These are phyloP conservation scores for Caenorhabditis sp. DNA, from an alignment of 2,888 invertebrate species.

Conservation along the genomic window DNA sequence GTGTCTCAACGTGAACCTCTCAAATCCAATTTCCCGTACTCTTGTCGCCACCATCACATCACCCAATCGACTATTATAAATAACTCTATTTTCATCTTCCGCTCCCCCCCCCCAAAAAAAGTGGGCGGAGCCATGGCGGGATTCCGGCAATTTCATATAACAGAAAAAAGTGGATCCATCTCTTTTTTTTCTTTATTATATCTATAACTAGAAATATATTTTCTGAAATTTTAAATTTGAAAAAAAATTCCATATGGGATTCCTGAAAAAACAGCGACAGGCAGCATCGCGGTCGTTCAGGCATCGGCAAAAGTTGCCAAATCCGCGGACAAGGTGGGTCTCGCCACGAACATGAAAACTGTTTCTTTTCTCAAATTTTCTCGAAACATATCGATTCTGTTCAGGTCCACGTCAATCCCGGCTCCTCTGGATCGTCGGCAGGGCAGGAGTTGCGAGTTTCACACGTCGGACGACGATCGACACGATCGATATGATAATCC, in stretches of 20 bases:
- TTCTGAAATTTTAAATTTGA: too few species aligned
- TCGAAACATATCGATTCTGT: too few species aligned
- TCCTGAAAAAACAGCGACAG: constrained; percentile 18
- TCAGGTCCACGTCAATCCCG: constrained; percentile 67
- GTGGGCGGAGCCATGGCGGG: constrained; percentile 5
- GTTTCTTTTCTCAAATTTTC: not conserved
- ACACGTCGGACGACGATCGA: constrained; percentile 66
- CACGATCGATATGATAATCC: constrained; percentile 74
- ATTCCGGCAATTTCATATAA: too few species aligned
- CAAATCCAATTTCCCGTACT: constrained; percentile 4
- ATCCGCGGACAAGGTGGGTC: constrained; percentile 1
- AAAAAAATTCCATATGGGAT: too few species aligned
- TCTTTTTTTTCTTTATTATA: too few species aligned
- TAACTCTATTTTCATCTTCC: constrained; percentile 20
- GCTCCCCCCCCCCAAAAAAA: not conserved
- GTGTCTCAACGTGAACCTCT: not conserved
- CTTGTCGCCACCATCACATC: not conserved
- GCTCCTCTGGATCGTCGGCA: constrained; percentile 72
- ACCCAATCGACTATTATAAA: too few species aligned
- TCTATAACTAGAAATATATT: too few species aligned
- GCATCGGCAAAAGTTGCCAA: constrained; percentile 19
- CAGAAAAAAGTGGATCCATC: too few species aligned
- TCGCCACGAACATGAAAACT: not conserved
- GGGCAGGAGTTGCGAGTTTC: constrained; percentile 76
- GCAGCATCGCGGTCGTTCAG: constrained; percentile 23